Evolutionary conservation across 2,113 vertebrate species (phyloP).

Genomic region (Corvus moneduloides): DNA sequence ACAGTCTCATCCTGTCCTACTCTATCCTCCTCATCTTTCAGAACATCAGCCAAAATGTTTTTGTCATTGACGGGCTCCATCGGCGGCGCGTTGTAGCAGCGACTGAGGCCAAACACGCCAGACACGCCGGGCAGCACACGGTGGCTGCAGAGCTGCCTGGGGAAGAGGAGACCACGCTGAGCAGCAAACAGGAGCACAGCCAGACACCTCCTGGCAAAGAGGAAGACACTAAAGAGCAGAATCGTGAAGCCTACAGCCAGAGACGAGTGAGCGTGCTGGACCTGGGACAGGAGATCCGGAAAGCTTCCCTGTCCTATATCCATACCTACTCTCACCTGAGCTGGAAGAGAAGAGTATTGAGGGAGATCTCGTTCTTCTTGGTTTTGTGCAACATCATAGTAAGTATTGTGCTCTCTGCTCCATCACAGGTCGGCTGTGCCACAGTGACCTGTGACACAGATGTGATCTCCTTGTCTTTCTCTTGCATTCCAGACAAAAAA

Average conservation of each 20-base stretch:
- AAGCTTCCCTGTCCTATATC: slow-evolving; percentile 64
- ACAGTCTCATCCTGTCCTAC: slow-evolving; percentile 81
- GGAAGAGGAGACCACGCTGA: neutral
- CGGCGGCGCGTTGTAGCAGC: slow-evolving; percentile 49
- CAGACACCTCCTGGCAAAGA: neutral
- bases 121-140: accelerated
- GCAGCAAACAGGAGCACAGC: neutral
- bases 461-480: neutral
- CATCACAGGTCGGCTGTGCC: neutral
- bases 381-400: slow-evolving; percentile 88
- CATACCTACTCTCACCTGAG: slow-evolving; percentile 60
- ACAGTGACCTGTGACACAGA: neutral
- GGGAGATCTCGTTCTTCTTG: slow-evolving; percentile 87
- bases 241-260: neutral
- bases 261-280: slow-evolving; percentile 52
- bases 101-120: accelerated
- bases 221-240: neutral
- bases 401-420: slow-evolving; percentile 23
- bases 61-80: slow-evolving; percentile 89
- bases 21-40: slow-evolving; percentile 84
- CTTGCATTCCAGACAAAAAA: neutral
- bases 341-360: slow-evolving; percentile 77
- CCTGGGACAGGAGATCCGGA: slow-evolving; percentile 58
- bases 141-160: neutral
- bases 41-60: slow-evolving; percentile 86